Evolutionary conservation across 2,797 vertebrate genomes (phyloP).

Genomic region (Pseudochaenichthys georgianus): DNA sequence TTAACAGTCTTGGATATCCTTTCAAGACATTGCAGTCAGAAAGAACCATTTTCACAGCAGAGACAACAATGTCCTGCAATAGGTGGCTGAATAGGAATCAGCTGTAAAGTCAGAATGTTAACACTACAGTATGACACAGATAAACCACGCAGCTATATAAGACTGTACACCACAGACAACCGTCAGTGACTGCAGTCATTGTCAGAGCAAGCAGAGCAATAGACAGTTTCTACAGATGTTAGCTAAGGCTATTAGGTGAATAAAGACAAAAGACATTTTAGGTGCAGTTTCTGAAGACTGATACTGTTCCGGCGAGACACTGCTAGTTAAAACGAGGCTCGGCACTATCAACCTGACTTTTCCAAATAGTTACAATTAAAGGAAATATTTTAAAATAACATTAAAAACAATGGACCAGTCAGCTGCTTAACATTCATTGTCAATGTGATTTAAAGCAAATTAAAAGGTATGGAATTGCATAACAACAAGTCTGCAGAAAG

Average conservation of each 20-base stretch:
- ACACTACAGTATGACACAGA: not conserved
- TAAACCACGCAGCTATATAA: not conserved
- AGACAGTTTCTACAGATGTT: not conserved
- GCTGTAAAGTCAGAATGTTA: not conserved
- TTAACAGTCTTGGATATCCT: conserved; percentile 43
- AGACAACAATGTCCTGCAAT: not conserved
- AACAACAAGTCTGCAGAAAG: not conserved
- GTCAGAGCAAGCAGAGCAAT: not conserved
- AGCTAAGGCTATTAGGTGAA: not conserved
- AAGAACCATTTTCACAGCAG: not conserved
- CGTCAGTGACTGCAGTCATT: not conserved
- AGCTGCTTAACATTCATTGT: not conserved
- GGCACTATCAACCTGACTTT: not conserved
- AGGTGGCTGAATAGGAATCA: not conserved
- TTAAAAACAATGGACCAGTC: not conserved
- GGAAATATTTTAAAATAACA: not conserved
- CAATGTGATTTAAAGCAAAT: conserved; percentile 5
- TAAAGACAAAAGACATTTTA: not conserved
- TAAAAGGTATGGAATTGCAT: not conserved
- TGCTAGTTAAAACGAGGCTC: not conserved
- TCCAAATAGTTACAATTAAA: not conserved
- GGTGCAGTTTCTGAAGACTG: not conserved
- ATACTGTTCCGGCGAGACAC: not conserved
- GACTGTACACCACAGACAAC: not conserved
- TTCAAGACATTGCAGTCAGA: not conserved